Percentiles rank a stretch among this genome's conserved stretches.
Conservation (phyloP, 2,888 invertebrate species). For the Odontocerum albicorne region DNA sequence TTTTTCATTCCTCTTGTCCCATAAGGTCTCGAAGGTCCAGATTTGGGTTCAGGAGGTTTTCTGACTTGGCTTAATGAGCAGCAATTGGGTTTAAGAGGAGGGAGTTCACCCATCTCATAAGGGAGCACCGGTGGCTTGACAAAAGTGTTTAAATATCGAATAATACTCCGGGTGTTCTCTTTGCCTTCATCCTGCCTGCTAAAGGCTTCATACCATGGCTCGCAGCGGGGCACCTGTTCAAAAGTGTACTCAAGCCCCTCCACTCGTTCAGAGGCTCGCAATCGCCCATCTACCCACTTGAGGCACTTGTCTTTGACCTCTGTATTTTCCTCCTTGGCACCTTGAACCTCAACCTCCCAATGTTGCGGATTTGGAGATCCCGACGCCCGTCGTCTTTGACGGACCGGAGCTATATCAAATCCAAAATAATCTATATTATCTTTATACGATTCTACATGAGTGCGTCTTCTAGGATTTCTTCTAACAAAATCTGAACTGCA, state of each 20-base stretch:
- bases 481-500: conserved; percentile 31
- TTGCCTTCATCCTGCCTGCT: conserved; percentile 73
- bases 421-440: conserved; percentile 5
- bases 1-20: conserved; percentile 53
- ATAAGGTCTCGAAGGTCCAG: conserved; percentile 48
- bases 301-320: conserved; percentile 50
- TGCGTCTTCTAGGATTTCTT: conserved; percentile 40
- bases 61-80: conserved; percentile 55
- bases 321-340: conserved; percentile 44
- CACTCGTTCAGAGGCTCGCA: conserved; percentile 56
- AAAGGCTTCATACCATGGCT: conserved; percentile 81
- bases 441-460: conserved; percentile 11
- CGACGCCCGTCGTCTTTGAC: background rate
- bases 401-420: background rate
- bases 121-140: conserved; percentile 70
- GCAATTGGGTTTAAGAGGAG: conserved; percentile 61
- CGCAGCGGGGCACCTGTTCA: conserved; percentile 71
- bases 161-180: conserved; percentile 63
- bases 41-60: conserved; percentile 45
- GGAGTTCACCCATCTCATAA: conserved; percentile 71
- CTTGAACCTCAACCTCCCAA: conserved; percentile 42
- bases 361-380: conserved; percentile 38
- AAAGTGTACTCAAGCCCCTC: conserved; percentile 72
- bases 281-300: conserved; percentile 54
- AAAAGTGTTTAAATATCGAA: conserved; percentile 57